Evolutionary conservation across 2,113 vertebrate species (phyloP).

Genomic region (Neotragus pygmaeus): DNA sequence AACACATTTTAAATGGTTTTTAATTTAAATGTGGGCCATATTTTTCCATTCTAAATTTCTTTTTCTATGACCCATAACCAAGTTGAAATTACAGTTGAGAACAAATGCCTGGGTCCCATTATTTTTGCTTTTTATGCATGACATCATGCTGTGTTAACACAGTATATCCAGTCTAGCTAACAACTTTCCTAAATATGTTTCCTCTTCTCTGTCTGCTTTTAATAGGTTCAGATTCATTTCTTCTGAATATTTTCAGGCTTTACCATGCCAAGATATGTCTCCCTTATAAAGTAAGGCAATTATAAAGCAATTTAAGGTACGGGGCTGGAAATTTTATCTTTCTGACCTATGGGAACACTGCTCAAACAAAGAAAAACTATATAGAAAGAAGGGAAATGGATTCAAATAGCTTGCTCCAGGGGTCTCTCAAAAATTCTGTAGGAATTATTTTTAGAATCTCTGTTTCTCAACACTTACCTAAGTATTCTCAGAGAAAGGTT

Average conservation of each 20-base stretch:
- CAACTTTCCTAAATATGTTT: constrained; percentile 22
- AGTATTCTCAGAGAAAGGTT: constrained; percentile 3
- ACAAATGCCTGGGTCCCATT: background rate
- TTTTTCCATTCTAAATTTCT: background rate
- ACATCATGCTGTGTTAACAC: background rate
- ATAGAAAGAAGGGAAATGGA: background rate
- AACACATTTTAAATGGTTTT: background rate
- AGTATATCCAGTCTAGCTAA: background rate
- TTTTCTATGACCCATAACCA: constrained; percentile 6
- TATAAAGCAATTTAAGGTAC: constrained; percentile 64
- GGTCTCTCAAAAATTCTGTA: background rate
- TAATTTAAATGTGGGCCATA: background rate
- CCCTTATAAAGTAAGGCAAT: constrained; percentile 49
- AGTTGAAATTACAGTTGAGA: background rate
- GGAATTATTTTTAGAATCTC: constrained; percentile 52
- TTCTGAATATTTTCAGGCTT: constrained; percentile 34
- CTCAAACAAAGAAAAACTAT: constrained; percentile 31
- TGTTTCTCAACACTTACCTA: background rate
- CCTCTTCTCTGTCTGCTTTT: background rate
- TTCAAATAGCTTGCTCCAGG: constrained; percentile 31
- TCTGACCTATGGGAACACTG: constrained; percentile 29
- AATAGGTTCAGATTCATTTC: constrained; percentile 53
- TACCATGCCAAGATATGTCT: constrained; percentile 6
- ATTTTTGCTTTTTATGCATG: background rate
- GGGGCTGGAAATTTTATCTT: constrained; percentile 47